phyloP scores from a whole-genome alignment of 2,888 invertebrate species.

The Cheilosia urbana region DNA sequence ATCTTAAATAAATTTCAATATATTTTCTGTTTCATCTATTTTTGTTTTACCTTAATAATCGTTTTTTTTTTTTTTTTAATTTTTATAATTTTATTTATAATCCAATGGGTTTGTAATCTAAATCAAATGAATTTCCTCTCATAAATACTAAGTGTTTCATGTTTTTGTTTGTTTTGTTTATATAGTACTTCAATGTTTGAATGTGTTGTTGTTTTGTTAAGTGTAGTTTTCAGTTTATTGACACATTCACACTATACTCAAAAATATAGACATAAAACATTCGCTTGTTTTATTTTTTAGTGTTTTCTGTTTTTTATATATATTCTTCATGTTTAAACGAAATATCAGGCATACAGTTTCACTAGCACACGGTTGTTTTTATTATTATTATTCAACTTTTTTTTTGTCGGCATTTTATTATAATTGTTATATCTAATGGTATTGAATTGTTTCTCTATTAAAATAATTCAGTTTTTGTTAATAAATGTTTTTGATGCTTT shows the following conservation, averaged over 20 bases:
- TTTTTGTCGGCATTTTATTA: constrained; percentile 44
- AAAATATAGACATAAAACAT: constrained; percentile 60
- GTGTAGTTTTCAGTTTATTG: constrained; percentile 61
- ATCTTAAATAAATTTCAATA: constrained; percentile 73
- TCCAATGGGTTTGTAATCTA: constrained; percentile 70
- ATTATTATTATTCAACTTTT: constrained; percentile 48
- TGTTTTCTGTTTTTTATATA: constrained; percentile 39
- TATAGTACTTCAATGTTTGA: constrained; percentile 68
- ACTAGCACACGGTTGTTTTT: constrained; percentile 67
- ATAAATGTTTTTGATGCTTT: constrained; percentile 58
- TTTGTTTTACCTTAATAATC: constrained; percentile 67
- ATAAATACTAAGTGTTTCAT: constrained; percentile 70
- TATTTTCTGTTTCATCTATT: constrained; percentile 71
- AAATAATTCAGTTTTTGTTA: constrained; percentile 62
- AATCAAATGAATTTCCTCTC: constrained; percentile 69
- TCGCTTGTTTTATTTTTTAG: constrained; percentile 50
- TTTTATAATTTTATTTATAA: constrained; percentile 62
- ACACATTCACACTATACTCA: constrained; percentile 74
- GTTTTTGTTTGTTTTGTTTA: constrained; percentile 51
- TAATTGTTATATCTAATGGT: constrained; percentile 63
- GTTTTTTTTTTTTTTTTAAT: constrained; percentile 30
- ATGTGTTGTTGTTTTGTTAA: constrained; percentile 57
- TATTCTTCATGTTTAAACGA: constrained; percentile 52
- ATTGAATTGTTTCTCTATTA: constrained; percentile 68
- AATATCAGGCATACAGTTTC: constrained; percentile 64